Conservation (phyloP, 1,140 invertebrate genomes). For the Prorops nasuta region DNA sequence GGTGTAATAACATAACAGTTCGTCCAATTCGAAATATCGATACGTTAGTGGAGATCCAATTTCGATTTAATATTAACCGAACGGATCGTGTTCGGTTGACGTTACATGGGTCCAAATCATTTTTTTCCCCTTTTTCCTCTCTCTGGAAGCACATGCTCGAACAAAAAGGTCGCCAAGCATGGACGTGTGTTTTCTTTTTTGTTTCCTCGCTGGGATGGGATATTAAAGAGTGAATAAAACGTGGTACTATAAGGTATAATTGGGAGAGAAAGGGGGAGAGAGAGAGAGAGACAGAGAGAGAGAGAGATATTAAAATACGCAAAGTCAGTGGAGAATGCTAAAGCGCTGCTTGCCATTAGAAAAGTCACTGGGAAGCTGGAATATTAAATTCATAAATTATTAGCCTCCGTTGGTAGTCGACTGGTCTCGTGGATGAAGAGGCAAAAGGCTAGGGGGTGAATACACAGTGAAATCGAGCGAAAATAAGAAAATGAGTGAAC, state of each 20-base stretch:
- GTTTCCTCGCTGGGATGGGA: not conserved
- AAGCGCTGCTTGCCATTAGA: not conserved
- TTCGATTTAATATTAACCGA: not conserved
- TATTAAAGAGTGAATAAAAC: not conserved
- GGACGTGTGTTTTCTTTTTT: not conserved
- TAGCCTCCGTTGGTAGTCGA: not conserved
- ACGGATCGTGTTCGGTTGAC: too few species aligned
- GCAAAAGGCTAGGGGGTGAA: too few species aligned
- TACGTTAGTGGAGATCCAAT: not conserved
- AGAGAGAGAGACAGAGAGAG: not conserved
- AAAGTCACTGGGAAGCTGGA: not conserved
- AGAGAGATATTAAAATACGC: not conserved
- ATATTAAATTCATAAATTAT: conserved; percentile 3
- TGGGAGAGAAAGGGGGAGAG: not conserved
- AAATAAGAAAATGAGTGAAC: conserved; percentile 27
- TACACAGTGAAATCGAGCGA: conserved; percentile 11
- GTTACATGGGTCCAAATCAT: too few species aligned
- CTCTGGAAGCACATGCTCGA: too few species aligned
- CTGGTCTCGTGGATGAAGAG: too few species aligned
- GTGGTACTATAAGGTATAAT: not conserved
- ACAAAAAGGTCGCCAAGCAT: not conserved
- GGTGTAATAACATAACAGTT: not conserved
- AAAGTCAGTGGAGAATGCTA: not conserved
- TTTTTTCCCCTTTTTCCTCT: too few species aligned
- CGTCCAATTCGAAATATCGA: not conserved